Percentiles rank a stretch among this genome's conserved stretches.
Conservation (phyloP, 2,113 vertebrate genomes). For the Sinocyclocheilus rhinocerous region DNA sequence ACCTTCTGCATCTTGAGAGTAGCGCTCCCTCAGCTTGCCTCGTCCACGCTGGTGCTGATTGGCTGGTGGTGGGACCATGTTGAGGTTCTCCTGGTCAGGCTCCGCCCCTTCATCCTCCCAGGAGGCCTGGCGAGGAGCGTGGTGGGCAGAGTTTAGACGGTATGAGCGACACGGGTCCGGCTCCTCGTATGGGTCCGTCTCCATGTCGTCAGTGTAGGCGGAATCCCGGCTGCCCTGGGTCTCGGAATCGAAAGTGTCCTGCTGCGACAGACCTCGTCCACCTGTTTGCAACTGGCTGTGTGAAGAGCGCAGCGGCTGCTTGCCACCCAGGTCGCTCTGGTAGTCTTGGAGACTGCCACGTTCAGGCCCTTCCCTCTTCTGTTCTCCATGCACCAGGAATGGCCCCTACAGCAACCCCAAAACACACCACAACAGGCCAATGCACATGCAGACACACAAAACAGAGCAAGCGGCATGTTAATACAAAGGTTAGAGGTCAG, state of each 20-base stretch:
- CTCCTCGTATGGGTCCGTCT: slow-evolving; percentile 91
- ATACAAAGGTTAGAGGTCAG: slow-evolving; percentile 59
- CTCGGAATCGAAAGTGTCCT: slow-evolving; percentile 93
- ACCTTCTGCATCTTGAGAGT: slow-evolving; percentile 80
- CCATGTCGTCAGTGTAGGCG: slow-evolving; percentile 94
- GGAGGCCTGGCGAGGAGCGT: slow-evolving; percentile 78
- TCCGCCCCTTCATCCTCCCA: slow-evolving; percentile 87
- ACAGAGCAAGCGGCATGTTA: slow-evolving; percentile 66
- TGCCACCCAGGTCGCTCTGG: slow-evolving; percentile 76
- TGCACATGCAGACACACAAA: slow-evolving; percentile 79
- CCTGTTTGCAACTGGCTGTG: slow-evolving; percentile 71
- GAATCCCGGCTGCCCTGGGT: slow-evolving; percentile 91
- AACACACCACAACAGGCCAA: slow-evolving; percentile 59
- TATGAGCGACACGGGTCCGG: slow-evolving; percentile 75
- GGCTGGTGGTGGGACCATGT: slow-evolving; percentile 73
- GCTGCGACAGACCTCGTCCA: slow-evolving; percentile 82
- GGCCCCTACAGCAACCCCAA: slow-evolving; percentile 80
- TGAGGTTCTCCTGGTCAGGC: slow-evolving; percentile 85
- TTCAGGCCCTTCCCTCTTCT: slow-evolving; percentile 80
- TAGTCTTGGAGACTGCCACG: slow-evolving; percentile 79
- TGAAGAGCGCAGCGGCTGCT: slow-evolving; percentile 74
- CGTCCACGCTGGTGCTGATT: slow-evolving; percentile 76
- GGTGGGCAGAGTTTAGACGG: slow-evolving; percentile 75
- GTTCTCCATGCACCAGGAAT: slow-evolving; percentile 87
- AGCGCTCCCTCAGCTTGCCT: slow-evolving; percentile 84